Conservation (phyloP, 2,888 invertebrate genomes). For the Lamellibrachia columna region DNA sequence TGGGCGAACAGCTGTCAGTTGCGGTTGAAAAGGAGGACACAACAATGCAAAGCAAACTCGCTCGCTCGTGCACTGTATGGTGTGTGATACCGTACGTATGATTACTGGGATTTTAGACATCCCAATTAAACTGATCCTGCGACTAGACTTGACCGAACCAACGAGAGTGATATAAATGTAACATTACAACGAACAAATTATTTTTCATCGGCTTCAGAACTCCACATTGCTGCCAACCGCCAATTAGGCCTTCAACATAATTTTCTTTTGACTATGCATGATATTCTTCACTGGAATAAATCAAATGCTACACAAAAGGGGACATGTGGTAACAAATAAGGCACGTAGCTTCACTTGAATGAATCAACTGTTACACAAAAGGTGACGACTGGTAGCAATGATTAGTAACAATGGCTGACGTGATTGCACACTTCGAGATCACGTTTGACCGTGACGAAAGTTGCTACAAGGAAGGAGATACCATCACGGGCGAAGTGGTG, state of each 20-base stretch:
- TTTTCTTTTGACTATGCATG: not conserved
- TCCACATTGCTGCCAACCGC: not conserved
- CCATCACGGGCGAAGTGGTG: constrained; percentile 25
- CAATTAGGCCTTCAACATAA: not conserved
- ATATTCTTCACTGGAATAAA: not conserved
- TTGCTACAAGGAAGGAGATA: constrained; percentile 30
- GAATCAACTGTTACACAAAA: not conserved
- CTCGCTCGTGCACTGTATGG: not conserved
- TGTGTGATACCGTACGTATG: not conserved
- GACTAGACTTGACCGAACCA: not conserved
- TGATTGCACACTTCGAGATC: constrained; percentile 10
- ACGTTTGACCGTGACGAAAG: constrained; percentile 1
- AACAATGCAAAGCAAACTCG: not conserved
- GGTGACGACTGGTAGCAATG: not conserved
- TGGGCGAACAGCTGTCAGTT: not conserved
- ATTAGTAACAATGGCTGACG: not conserved
- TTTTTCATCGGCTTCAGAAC: not conserved
- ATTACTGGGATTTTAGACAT: not conserved
- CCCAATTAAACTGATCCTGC: not conserved
- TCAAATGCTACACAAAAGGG: not conserved
- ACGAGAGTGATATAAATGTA: not conserved
- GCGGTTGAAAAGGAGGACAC: not conserved
- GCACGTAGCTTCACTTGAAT: too few relatives aligned
- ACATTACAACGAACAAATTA: not conserved
- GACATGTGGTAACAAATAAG: not conserved